Evolutionary conservation across 1,140 invertebrate species (phyloP), one percentile per base, ranked within the genome.

Genomic region (Oryctes rhinoceros): DNA sequence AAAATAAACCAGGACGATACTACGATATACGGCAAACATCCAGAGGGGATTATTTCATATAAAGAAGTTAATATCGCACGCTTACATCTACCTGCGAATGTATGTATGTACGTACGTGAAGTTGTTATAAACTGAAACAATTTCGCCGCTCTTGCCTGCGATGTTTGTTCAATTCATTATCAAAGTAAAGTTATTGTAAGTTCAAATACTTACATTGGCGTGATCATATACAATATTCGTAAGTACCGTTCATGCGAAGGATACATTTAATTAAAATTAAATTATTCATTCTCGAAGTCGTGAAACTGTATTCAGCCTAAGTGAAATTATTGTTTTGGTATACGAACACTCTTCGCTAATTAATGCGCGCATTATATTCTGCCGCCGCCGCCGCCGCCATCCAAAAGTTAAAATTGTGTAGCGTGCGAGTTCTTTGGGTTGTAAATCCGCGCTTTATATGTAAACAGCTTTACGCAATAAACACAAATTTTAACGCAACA

Each of bases 391-490:
- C 24, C 65, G 65, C 18, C 13, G 5, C 20, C 65, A 18, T 9
- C 35, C 24, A 10, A 71, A 35, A 71, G 65, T 71, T 71, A 71
- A 71, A 71, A 71, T 30, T 37, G 35, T 30, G 35, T 30, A 71
- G 24, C 65, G 20, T 35, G 20, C 65, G 3, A 37, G 65, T 37
- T 71, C 24, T 71, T 59, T 18, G 18, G 53, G 65, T 71, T 71
- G 24, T 71, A 71, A 71, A 71, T 71, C 65, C 35, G 24, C 35
- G 65, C 65, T 71, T 71, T 37, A 24, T 71, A 37, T 71, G 65
- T 71, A 71, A 71, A 71, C 65, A 71, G 65, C 65, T 71, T 71
- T 71, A 13, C 65, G 65, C 35, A 71, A 71, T 71, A 71, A 71
- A 71, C 65, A 71, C 65, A 71, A 71, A 71, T 71, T 71, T 71